Evolutionary conservation across 2,888 invertebrate species (phyloP).

Genomic region (Neoascia interrupta): DNA sequence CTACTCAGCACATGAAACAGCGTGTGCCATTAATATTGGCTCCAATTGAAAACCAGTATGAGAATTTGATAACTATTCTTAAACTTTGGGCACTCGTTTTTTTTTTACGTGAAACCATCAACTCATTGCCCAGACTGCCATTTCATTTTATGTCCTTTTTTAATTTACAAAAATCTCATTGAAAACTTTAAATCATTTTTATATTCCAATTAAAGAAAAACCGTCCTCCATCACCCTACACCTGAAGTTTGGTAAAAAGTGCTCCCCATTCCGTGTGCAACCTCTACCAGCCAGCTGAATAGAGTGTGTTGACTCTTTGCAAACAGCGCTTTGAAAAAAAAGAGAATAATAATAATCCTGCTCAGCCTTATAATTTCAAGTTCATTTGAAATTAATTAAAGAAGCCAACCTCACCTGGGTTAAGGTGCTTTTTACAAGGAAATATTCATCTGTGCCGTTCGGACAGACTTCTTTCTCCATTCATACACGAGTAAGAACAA

Average conservation of each 20-base stretch:
- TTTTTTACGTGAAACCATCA: too few relatives aligned
- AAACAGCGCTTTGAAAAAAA: not conserved
- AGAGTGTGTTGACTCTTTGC: not conserved
- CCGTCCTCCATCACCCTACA: slow-evolving; percentile 19
- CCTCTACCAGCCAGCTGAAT: not conserved
- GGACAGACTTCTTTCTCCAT: not conserved
- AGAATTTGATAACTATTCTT: too few relatives aligned
- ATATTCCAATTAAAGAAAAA: slow-evolving; percentile 52
- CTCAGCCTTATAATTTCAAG: slow-evolving; percentile 22
- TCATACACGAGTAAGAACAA: not conserved
- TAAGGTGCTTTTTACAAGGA: not conserved
- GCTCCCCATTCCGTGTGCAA: not conserved
- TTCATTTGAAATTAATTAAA: slow-evolving; percentile 66
- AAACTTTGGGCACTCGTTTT: too few relatives aligned
- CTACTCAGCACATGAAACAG: too few relatives aligned
- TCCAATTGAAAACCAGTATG: too few relatives aligned
- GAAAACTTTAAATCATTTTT: too few relatives aligned
- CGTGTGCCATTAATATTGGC: too few relatives aligned
- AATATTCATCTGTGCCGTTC: slow-evolving; percentile 6
- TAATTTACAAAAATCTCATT: too few relatives aligned
- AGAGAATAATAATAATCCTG: not conserved
- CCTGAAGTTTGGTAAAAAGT: too few relatives aligned
- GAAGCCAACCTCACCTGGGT: slow-evolving; percentile 52
- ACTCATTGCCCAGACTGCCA: too few relatives aligned
- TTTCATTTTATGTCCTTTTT: too few relatives aligned